Conservation (phyloP, 2,113 vertebrate genomes). For the Lophura nycthemera region DNA sequence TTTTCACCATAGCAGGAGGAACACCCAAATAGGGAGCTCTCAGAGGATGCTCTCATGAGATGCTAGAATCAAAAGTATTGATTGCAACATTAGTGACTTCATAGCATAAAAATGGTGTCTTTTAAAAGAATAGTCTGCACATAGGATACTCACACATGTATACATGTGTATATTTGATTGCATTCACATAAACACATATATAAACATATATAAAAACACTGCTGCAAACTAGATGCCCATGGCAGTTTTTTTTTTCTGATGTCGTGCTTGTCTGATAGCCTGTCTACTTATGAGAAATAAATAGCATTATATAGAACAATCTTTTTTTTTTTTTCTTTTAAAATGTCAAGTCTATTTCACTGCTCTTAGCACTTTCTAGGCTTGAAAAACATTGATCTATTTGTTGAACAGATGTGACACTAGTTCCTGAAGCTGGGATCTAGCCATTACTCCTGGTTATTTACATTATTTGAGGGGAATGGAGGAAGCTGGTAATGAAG, state of each 20-base stretch:
- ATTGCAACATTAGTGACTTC: neutral
- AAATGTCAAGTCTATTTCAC: neutral
- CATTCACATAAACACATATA: neutral
- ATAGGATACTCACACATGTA: neutral
- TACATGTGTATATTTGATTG: neutral
- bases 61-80: neutral
- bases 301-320: neutral
- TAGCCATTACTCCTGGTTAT: neutral
- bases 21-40: neutral
- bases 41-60: neutral
- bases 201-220: neutral
- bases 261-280: neutral
- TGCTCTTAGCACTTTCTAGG: neutral
- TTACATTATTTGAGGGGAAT: neutral
- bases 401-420: neutral
- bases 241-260: neutral
- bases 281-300: neutral
- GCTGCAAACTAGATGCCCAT: accelerated
- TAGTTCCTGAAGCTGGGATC: neutral
- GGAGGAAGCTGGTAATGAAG: neutral
- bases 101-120: neutral
- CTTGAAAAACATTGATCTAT: neutral
- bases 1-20: neutral
- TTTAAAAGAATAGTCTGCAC: neutral
- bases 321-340: neutral